Evolutionary conservation across 2,888 invertebrate genomes (phyloP).

Genomic region (Athripsodes cinereus): DNA sequence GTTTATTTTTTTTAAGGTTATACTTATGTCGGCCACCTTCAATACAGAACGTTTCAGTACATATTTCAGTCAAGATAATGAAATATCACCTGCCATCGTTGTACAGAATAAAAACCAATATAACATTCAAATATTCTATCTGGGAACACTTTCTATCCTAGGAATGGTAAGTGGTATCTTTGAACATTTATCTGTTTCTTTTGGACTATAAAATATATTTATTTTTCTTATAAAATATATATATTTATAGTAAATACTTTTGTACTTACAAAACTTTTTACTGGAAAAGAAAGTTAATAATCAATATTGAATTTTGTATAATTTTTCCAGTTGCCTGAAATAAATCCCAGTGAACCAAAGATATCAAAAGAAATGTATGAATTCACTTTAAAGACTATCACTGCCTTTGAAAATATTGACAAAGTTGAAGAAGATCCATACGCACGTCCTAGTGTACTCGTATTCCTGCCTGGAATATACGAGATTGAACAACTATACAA

Average conservation of each 20-base stretch:
- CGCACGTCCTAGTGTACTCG: slow-evolving; percentile 61
- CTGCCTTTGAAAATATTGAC: slow-evolving; percentile 49
- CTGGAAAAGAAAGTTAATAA: too few species aligned
- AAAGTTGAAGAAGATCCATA: slow-evolving; percentile 25
- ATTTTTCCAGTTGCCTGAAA: slow-evolving; percentile 41
- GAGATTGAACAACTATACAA: slow-evolving; percentile 73
- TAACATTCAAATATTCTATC: slow-evolving; percentile 57
- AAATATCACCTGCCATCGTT: neutral
- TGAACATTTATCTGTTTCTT: too few species aligned
- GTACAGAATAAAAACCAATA: slow-evolving; percentile 21
- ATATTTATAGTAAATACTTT: too few species aligned
- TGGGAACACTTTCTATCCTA: slow-evolving; percentile 48
- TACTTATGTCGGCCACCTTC: slow-evolving; percentile 94
- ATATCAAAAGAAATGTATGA: slow-evolving; percentile 56
- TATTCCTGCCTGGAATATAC: slow-evolving; percentile 83
- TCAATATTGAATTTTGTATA: too few species aligned
- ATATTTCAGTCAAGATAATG: slow-evolving; percentile 47
- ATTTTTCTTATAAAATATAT: too few species aligned
- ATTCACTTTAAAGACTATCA: slow-evolving; percentile 54
- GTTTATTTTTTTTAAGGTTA: slow-evolving; percentile 48
- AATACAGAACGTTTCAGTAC: slow-evolving; percentile 64
- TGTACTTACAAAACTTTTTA: too few species aligned
- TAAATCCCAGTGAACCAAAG: slow-evolving; percentile 48
- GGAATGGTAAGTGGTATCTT: slow-evolving; percentile 38
- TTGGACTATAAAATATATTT: too few species aligned